Base-by-base conservation (phyloP, 2,113 vertebrate genomes). In the Oreochromis niloticus region DNA sequence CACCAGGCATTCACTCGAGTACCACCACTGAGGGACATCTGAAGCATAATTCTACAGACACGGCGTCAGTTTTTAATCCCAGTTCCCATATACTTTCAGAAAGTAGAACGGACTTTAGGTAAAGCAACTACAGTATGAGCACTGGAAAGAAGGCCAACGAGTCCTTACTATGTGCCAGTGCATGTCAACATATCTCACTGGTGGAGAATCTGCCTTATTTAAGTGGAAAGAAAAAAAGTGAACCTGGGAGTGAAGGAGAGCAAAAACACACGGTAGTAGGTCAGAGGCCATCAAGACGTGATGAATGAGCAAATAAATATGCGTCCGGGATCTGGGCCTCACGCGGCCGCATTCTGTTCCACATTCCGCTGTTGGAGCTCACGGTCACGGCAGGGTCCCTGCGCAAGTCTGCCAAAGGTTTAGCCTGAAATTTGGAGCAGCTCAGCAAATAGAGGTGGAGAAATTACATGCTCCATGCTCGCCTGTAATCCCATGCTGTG, bases 221-320 rank as follows among this genome's bases (percentile, higher is more conserved):
- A 52, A 82, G 34, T 2, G 9, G 22, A 78, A 71, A 91, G 88
- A 89, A 91, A 80, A 81, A 82, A 24, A 73, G 55, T 75, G 17
- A 88, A 87, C 68, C 83, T 85, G n/a, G 81, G 66, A 88, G 75
- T 7, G 83, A 84, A 80, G 79, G 63, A 89, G 87, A 90, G 87
- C 22, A 88, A 90, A 94, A 94, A 90, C 92, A 91, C 86, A 92
- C 90, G n/a, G 93, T 94, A 94, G 92, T 88, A 91, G 95, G 95
- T 95, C 92, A 95, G 48, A 94, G 95, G 92, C 96, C 90, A 79
- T 87, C 22, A 9, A 71, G 68, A 78, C 92, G 92, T 95, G 95
- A 96, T 96, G 93, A 95, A 95, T 95, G 94, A 94, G 94, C 89
- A 95, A 95, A 96, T 96, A 95, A 95, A 96, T 96, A 94, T 90